A percentile compares a stretch with the other conserved stretches of the same genome.
phyloP scores from a whole-genome alignment of 2,888 invertebrate species.

The Ophioninae sp. region DNA sequence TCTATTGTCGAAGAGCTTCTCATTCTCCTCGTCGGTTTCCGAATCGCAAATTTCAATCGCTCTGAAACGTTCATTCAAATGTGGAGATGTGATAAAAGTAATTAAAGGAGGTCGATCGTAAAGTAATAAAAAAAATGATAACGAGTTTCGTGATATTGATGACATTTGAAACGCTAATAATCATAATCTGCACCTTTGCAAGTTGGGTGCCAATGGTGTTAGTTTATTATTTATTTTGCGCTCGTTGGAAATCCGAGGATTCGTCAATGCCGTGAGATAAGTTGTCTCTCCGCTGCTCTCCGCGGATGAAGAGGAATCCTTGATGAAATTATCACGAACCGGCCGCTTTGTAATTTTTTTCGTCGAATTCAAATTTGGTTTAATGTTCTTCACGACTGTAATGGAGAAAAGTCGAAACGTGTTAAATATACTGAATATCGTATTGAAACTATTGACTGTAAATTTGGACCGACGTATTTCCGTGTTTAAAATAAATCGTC shows the following conservation, averaged over 20 bases:
- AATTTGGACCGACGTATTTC: no score
- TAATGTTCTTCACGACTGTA: conserved; percentile 62
- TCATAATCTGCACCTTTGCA: conserved; percentile 57
- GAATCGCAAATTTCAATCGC: conserved; percentile 73
- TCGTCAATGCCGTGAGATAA: conserved; percentile 77
- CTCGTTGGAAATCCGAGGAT: conserved; percentile 64
- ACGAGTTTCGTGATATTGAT: background rate
- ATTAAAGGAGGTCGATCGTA: background rate
- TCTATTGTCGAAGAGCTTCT: conserved; percentile 52
- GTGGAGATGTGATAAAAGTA: background rate
- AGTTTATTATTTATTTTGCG: conserved; percentile 33
- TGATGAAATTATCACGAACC: conserved; percentile 71
- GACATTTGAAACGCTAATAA: background rate
- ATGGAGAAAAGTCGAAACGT: conserved; percentile 20
- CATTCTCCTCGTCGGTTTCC: conserved; percentile 70
- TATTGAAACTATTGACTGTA: no score
- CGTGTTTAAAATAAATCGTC: no score
- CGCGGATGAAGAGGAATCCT: conserved; percentile 70
- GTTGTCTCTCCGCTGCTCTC: conserved; percentile 71
- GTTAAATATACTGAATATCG: background rate
- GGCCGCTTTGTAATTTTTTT: conserved; percentile 57
- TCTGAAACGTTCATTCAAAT: conserved; percentile 57
- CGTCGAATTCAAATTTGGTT: conserved; percentile 54
- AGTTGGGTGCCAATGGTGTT: conserved; percentile 47
- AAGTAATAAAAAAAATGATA: background rate